A percentile compares a stretch with the other conserved stretches of the same genome.
phyloP scores from a whole-genome alignment of 2,113 vertebrate genomes.

The Sylvia atricapilla region DNA sequence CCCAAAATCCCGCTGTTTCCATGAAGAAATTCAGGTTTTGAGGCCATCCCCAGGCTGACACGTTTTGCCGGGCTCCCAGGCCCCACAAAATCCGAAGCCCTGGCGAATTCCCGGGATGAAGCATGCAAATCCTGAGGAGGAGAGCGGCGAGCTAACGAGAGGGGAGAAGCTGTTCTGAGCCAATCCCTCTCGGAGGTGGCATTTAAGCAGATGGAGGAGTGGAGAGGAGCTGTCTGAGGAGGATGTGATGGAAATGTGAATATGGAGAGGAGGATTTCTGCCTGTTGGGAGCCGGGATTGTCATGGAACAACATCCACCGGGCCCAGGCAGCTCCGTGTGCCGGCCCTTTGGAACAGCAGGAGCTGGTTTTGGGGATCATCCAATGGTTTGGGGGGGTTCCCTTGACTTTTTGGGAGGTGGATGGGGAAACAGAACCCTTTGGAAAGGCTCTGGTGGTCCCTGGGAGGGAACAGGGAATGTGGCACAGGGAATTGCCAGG shows the following conservation, averaged over 20 bases:
- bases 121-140: not conserved
- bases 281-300: not conserved
- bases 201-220: slow-evolving; percentile 47
- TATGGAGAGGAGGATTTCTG: slow-evolving; percentile 4
- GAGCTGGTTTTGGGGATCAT: not conserved
- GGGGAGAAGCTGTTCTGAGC: not conserved
- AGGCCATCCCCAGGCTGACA: not conserved
- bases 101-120: not conserved
- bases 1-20: rapidly evolving
- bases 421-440: not conserved
- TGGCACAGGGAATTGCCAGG: rapidly evolving
- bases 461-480: not conserved
- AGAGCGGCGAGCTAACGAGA: not conserved
- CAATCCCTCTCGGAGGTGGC: slow-evolving; percentile 11
- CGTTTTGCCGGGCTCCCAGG: rapidly evolving
- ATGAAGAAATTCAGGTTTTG: rapidly evolving
- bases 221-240: slow-evolving; percentile 11
- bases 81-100: not conserved
- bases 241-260: slow-evolving; percentile 53
- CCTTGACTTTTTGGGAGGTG: rapidly evolving
- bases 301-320: not conserved
- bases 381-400: rapidly evolving
- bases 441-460: not conserved
- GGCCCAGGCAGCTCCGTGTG: not conserved
- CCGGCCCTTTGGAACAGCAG: rapidly evolving